These are phyloP conservation scores for Orbicella faveolata DNA, from an alignment of 64 coral and sea anemone genomes.

Conservation along the genomic window DNA sequence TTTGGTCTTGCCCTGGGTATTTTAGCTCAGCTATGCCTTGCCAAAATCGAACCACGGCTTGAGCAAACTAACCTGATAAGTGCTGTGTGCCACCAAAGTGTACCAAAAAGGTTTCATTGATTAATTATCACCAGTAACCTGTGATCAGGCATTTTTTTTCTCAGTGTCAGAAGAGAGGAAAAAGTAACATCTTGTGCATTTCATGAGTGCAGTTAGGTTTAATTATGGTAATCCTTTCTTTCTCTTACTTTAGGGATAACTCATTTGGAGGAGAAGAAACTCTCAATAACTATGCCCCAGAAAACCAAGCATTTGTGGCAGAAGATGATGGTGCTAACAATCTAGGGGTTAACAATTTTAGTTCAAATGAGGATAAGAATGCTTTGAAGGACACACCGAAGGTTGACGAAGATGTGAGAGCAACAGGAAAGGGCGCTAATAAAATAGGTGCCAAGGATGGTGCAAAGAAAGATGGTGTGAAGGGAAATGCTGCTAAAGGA, in stretches of 20 bases:
- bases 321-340: not conserved
- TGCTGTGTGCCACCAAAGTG: too few species aligned
- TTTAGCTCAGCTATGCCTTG: too few species aligned
- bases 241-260: not conserved
- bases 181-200: too few species aligned
- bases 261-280: not conserved
- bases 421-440: constrained; percentile 9
- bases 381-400: not conserved
- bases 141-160: too few species aligned
- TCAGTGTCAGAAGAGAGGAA: too few species aligned
- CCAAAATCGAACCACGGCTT: too few species aligned
- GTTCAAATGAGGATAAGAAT: constrained; percentile 7
- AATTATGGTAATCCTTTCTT: too few species aligned
- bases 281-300: not conserved
- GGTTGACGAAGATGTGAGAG: not conserved
- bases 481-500: constrained; percentile 27
- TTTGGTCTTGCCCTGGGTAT: too few species aligned
- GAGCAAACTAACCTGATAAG: too few species aligned
- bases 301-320: not conserved
- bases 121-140: too few species aligned
- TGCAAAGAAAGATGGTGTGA: constrained; percentile 11
- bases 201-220: not conserved
- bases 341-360: not conserved
- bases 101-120: too few species aligned
- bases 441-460: not conserved